Evolutionary conservation across 2,113 vertebrate genomes (phyloP).

Genomic region (Origma solitaria): DNA sequence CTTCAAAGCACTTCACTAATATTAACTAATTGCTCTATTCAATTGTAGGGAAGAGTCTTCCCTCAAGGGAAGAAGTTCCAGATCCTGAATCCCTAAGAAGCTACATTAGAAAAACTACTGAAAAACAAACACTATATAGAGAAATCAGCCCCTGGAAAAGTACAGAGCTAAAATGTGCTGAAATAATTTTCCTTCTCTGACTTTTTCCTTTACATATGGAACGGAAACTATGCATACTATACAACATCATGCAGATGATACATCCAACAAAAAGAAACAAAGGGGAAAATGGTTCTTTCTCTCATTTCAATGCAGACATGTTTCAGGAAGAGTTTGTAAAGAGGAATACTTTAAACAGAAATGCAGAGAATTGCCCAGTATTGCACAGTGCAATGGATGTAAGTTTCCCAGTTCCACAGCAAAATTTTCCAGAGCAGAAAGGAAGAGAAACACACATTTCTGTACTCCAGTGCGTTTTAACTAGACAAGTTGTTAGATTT

Average conservation of each 20-base stretch:
- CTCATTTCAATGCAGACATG: not conserved
- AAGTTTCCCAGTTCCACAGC: not conserved
- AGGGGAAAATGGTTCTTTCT: not conserved
- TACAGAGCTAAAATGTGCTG: not conserved
- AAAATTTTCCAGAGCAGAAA: not conserved
- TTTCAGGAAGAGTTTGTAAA: not conserved
- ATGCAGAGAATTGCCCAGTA: not conserved
- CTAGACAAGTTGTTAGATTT: constrained; percentile 37
- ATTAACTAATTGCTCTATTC: constrained; percentile 54
- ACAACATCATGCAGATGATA: not conserved
- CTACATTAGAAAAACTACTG: constrained; percentile 4
- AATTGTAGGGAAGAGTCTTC: not conserved
- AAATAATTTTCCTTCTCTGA: not conserved
- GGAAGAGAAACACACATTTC: not conserved
- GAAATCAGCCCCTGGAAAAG: constrained; percentile 24
- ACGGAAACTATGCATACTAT: not conserved
- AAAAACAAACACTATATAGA: constrained; percentile 28
- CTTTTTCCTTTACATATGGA: not conserved
- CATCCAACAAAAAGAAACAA: not conserved
- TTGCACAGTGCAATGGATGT: not conserved
- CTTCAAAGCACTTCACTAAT: constrained; percentile 47
- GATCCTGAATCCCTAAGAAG: constrained; percentile 32
- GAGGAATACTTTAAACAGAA: not conserved
- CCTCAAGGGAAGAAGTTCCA: constrained; percentile 13
- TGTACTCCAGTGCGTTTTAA: constrained; percentile 36